Conservation (phyloP, 2,113 vertebrate genomes). For the Myotis davidii region DNA sequence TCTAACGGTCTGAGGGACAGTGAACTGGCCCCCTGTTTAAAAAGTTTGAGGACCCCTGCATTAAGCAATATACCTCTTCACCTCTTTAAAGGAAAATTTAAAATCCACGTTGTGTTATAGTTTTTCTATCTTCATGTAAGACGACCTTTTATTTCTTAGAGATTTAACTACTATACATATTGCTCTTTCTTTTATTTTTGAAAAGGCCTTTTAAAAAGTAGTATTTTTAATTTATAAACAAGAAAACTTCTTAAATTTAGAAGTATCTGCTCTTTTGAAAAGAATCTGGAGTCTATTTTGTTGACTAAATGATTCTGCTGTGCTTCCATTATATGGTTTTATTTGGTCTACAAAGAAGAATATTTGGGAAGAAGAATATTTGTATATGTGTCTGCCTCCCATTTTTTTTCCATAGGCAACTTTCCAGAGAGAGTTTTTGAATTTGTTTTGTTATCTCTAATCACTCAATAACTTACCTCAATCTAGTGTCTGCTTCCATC, state of each 20-base stretch:
- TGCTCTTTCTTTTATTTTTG: background rate
- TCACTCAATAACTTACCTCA: background rate
- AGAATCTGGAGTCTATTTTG: background rate
- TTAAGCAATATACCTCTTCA: background rate
- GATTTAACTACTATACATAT: background rate
- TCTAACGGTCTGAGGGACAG: too few species aligned
- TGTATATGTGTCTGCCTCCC: background rate
- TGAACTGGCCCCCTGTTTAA: too few species aligned
- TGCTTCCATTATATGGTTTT: background rate
- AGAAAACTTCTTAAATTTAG: conserved; percentile 18
- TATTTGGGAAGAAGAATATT: background rate
- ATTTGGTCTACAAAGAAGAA: conserved; percentile 19
- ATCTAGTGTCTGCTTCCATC: background rate
- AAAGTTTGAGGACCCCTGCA: too few species aligned
- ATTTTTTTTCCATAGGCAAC: background rate
- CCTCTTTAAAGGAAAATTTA: conserved; percentile 39
- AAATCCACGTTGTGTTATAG: background rate
- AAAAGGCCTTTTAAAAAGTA: conserved; percentile 23
- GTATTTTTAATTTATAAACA: conserved; percentile 38
- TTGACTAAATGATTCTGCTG: background rate
- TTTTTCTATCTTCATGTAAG: conserved; percentile 23
- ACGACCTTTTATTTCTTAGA: conserved; percentile 6
- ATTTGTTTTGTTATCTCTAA: background rate
- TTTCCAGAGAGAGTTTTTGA: conserved; percentile 24
- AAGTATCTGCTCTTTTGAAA: background rate